phyloP scores from a whole-genome alignment of 2,113 vertebrate genomes.

The Elachura formosa region DNA sequence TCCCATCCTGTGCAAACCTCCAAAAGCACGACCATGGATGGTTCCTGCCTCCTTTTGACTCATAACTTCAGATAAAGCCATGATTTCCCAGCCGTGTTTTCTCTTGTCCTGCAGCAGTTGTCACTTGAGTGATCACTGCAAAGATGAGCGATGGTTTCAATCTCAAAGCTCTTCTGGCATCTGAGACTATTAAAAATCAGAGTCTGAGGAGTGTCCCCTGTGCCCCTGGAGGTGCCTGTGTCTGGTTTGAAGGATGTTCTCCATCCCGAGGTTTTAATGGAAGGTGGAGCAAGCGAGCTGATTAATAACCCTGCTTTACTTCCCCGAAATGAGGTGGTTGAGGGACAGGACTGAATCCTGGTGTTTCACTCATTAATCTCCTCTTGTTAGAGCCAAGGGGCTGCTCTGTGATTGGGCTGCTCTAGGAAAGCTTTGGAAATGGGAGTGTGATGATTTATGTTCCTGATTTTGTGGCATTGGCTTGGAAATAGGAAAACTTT shows the following conservation, averaged over 20 bases:
- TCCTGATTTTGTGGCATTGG: background rate
- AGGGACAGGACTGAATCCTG: background rate
- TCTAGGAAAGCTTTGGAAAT: background rate
- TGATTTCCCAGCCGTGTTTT: background rate
- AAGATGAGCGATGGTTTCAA: background rate
- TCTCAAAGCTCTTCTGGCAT: background rate
- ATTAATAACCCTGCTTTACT: background rate
- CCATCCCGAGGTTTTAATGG: background rate
- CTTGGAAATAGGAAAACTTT: background rate
- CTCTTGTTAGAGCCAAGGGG: background rate
- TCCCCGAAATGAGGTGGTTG: background rate
- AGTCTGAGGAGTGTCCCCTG: background rate
- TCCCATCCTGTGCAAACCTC: background rate
- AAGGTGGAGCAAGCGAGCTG: background rate
- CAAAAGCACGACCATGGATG: accelerated
- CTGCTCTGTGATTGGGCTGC: background rate
- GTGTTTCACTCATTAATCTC: background rate
- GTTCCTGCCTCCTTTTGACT: background rate
- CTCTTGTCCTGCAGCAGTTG: background rate
- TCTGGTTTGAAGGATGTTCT: background rate
- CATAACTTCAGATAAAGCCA: accelerated
- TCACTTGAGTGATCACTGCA: background rate
- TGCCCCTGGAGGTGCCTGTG: background rate
- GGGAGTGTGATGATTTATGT: background rate
- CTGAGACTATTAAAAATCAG: background rate